Base-by-base conservation (phyloP, 2,113 vertebrate species). In the Pantherophis guttatus region DNA sequence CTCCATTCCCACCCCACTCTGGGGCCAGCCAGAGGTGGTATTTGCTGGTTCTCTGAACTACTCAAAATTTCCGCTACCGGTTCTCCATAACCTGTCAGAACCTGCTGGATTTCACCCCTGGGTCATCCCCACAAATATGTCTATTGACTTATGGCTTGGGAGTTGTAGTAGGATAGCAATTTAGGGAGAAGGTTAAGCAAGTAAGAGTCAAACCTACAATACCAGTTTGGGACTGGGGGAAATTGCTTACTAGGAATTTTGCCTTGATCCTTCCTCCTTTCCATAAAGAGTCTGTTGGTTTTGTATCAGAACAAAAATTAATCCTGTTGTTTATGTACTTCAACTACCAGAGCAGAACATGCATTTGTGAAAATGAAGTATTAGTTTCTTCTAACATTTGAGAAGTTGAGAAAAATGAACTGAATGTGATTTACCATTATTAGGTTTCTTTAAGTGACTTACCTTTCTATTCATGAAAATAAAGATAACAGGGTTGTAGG, bases 391-490 rank as follows among this genome's bases (percentile, higher is more conserved):
- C 23, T 8, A 53, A 23, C 5, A 7, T 89, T 2, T 39, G 10
- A 62, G 90, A 90, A 88, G 2, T 59, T 29, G 70, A n/a, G 26
- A 52, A 17, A 53, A 2, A 9, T 26, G 26, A 88, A 93, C 89
- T 5, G 85, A 2, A 88, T 11, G 12, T 17, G 52, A 58, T 55
- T 90, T 6, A 53, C 8, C 53, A 24, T 0, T 29, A 53, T 10
- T 81, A 81, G 33, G 5, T 29, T 92, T 26, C 29, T 86, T 81
- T 87, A 21, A 75, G 10, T 52, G 93, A 93, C 96, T 94, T 96
- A 99, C 99, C 98, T 99, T 99, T 97, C 98, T 98, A 97, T 98
- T 99, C 98, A 99, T 99, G 97, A 99, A 98, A 94, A 98, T 97
- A 39, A 98, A 99, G 96, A 99, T 99, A 92, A 99, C 96, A 12